Percentiles rank a stretch among this genome's conserved stretches.
phyloP scores from a whole-genome alignment of 2,888 invertebrate species.

The Synanthedon andrenaeformis region DNA sequence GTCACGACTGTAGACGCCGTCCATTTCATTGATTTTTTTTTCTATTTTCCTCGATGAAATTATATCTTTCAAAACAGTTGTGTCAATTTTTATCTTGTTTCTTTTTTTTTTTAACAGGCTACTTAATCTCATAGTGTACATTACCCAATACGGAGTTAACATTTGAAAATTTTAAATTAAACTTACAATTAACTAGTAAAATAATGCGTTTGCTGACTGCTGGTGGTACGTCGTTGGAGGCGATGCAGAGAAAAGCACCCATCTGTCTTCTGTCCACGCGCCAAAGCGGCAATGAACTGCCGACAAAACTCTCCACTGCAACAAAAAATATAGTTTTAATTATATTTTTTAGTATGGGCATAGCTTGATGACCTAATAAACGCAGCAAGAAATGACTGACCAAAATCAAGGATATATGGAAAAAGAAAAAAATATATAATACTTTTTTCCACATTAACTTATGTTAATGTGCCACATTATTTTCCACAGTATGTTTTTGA shows the following conservation, averaged over 20 bases:
- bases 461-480: too few species aligned
- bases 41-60: neutral
- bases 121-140: too few species aligned
- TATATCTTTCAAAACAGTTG: too few species aligned
- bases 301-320: conserved; percentile 80
- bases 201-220: conserved; percentile 90
- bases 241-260: conserved; percentile 93
- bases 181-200: conserved; percentile 91
- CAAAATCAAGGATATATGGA: neutral
- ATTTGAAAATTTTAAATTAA: too few species aligned
- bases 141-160: too few species aligned
- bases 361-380: neutral
- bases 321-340: conserved; percentile 4
- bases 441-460: too few species aligned
- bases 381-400: neutral
- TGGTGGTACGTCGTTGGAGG: conserved; percentile 91
- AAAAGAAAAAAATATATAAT: too few species aligned
- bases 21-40: neutral
- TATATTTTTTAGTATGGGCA: neutral
- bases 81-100: too few species aligned
- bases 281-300: conserved; percentile 71
- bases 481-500: too few species aligned
- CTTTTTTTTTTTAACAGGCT: too few species aligned
- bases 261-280: conserved; percentile 89
- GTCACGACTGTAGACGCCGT: neutral